A percentile compares a stretch with the other conserved stretches of the same genome.
phyloP scores from a whole-genome alignment of 2,797 vertebrate species.

The Pangasius larnaudii region DNA sequence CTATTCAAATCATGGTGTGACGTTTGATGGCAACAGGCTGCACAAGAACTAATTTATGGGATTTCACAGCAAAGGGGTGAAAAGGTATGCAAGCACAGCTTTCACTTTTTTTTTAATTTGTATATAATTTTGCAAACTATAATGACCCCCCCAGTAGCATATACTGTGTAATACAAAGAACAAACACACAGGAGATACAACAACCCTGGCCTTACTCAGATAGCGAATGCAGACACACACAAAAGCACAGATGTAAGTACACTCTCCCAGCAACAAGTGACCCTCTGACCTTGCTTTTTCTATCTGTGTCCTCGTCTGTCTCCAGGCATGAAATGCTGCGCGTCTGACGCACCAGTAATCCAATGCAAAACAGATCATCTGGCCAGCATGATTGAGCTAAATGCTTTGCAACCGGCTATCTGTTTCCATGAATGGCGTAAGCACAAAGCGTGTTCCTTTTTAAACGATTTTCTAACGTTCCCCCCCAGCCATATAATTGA shows the following conservation, averaged over 20 bases:
- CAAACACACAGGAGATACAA: neutral
- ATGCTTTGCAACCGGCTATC: slow-evolving; percentile 71
- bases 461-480: slow-evolving; percentile 75
- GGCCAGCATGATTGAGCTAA: slow-evolving; percentile 63
- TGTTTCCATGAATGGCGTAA: slow-evolving; percentile 79
- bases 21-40: neutral
- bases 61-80: neutral
- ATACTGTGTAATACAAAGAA: neutral
- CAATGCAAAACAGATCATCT: slow-evolving; percentile 65
- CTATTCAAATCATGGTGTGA: neutral
- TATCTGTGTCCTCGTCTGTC: slow-evolving; percentile 46
- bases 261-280: slow-evolving; percentile 42
- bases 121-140: neutral
- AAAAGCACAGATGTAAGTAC: slow-evolving; percentile 41
- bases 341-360: slow-evolving; percentile 60
- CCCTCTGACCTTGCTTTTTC: slow-evolving; percentile 45
- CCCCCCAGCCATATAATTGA: slow-evolving; percentile 76
- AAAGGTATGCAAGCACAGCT: neutral
- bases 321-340: slow-evolving; percentile 59
- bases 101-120: neutral
- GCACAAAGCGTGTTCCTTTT: slow-evolving; percentile 76
- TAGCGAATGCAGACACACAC: slow-evolving; percentile 9
- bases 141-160: neutral
- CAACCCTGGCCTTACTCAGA: slow-evolving; percentile 16
- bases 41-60: neutral